Percentiles rank a stretch among this genome's conserved stretches.
Evolutionary conservation across 1,140 invertebrate genomes (phyloP).

Genomic region (Cryptotermes secundus): DNA sequence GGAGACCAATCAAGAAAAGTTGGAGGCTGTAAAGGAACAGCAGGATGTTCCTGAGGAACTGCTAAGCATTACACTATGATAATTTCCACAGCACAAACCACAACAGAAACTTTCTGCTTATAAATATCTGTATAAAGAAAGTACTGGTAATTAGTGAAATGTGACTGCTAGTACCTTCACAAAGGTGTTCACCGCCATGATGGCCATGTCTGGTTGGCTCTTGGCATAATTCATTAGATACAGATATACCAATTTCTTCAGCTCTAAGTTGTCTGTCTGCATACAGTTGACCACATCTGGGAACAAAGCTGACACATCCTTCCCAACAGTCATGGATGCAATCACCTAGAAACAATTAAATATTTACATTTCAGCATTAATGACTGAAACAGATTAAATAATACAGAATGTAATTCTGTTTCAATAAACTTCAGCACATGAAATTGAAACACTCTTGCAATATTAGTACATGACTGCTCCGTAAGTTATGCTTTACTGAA

Average conservation of each 20-base stretch:
- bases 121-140: too few species aligned
- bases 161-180: slow-evolving; percentile 76
- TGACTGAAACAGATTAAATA: background rate
- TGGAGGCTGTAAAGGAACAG: too few species aligned
- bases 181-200: slow-evolving; percentile 99
- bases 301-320: slow-evolving; percentile 93
- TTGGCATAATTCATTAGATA: slow-evolving; percentile 99
- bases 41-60: too few species aligned
- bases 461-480: too few species aligned
- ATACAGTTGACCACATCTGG: slow-evolving; percentile 99
- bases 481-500: too few species aligned
- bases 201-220: slow-evolving; percentile 99
- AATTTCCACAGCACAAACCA: too few species aligned
- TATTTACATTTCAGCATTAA: background rate
- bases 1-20: too few species aligned
- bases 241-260: slow-evolving; percentile 98
- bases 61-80: background rate
- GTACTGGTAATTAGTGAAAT: too few species aligned
- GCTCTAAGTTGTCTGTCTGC: slow-evolving; percentile 99
- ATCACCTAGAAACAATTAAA: slow-evolving; percentile 73
- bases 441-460: too few species aligned
- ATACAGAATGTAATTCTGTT: background rate
- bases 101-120: too few species aligned
- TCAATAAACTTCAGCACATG: too few species aligned
- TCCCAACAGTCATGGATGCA: slow-evolving; percentile 99